These are phyloP conservation scores for Sinopyrophorus schimmeli DNA, from an alignment of 2,888 invertebrate species.

Conservation along the genomic window DNA sequence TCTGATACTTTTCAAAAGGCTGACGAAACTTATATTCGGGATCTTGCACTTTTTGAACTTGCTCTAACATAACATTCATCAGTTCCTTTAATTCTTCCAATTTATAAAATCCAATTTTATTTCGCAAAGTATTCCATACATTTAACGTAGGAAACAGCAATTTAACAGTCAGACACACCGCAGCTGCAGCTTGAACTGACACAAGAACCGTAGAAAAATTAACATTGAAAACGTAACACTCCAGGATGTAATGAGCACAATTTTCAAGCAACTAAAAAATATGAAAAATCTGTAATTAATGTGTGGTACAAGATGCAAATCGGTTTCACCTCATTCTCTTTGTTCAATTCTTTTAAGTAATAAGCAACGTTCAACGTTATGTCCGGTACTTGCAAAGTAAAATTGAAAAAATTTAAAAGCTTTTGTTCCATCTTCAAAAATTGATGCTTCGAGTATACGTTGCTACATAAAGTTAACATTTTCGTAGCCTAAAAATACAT, in stretches of 20 bases:
- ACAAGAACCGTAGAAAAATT: slow-evolving; percentile 16
- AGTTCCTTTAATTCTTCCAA: slow-evolving; percentile 7
- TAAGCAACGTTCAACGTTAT: slow-evolving; percentile 8
- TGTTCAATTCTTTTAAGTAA: slow-evolving; percentile 10
- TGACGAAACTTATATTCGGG: slow-evolving; percentile 15
- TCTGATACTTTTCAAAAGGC: slow-evolving; percentile 20
- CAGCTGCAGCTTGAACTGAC: slow-evolving; percentile 25
- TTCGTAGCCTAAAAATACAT: slow-evolving; percentile 15
- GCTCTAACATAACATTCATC: slow-evolving; percentile 19
- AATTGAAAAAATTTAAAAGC: slow-evolving; percentile 17
- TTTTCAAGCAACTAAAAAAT: slow-evolving; percentile 15
- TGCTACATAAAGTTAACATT: slow-evolving; percentile 12
- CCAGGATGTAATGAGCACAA: slow-evolving; percentile 18
- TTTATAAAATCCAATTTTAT: slow-evolving; percentile 7
- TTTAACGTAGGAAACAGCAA: slow-evolving; percentile 3
- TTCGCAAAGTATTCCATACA: slow-evolving; percentile 9
- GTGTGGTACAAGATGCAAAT: too few relatives aligned
- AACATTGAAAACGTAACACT: slow-evolving; percentile 19
- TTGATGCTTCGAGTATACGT: slow-evolving; percentile 6
- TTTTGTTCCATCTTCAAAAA: slow-evolving; percentile 20
- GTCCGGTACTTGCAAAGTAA: slow-evolving; percentile 14
- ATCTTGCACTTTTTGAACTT: slow-evolving; percentile 25
- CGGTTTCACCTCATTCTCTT: slow-evolving; percentile 13
- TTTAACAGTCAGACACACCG: slow-evolving; percentile 16
- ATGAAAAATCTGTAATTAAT: not conserved